phyloP scores from a whole-genome alignment of 2,797 vertebrate genomes.

The Cetoscarus ocellatus region DNA sequence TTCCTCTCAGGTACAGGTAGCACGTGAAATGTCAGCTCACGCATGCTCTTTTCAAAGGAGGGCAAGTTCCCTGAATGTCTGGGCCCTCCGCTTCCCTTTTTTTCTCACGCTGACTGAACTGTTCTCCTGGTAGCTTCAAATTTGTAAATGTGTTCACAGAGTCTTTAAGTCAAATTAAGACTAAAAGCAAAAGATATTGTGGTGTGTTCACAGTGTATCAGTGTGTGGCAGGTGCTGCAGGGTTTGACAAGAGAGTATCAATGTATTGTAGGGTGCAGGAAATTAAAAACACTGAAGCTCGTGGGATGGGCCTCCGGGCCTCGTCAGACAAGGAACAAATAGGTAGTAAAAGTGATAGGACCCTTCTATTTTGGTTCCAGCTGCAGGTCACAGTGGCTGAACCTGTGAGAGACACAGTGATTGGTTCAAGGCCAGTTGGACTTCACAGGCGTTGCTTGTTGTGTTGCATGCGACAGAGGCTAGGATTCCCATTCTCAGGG shows the following conservation, averaged over 20 bases:
- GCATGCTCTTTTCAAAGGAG: slow-evolving; percentile 34
- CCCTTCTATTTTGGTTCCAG: slow-evolving; percentile 24
- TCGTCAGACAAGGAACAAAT: slow-evolving; percentile 5
- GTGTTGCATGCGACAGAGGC: slow-evolving; percentile 25
- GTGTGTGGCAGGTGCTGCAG: slow-evolving; percentile 21
- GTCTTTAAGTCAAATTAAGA: slow-evolving; percentile 8
- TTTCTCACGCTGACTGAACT: slow-evolving; percentile 33
- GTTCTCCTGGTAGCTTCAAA: neutral
- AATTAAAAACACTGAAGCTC: slow-evolving; percentile 34
- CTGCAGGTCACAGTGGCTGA: slow-evolving; percentile 4
- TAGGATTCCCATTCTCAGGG: slow-evolving; percentile 63
- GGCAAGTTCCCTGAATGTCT: slow-evolving; percentile 17
- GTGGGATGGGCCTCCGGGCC: slow-evolving; percentile 16
- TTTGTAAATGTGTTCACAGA: neutral
- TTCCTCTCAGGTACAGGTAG: slow-evolving; percentile 58
- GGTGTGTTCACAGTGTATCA: slow-evolving; percentile 30
- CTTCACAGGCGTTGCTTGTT: slow-evolving; percentile 3
- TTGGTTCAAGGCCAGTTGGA: slow-evolving; percentile 15
- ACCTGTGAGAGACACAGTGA: slow-evolving; percentile 19
- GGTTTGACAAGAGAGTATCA: slow-evolving; percentile 42
- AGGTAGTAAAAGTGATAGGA: neutral
- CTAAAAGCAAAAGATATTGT: slow-evolving; percentile 9
- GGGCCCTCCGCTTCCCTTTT: slow-evolving; percentile 5
- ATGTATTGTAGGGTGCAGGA: slow-evolving; percentile 38
- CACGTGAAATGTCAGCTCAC: slow-evolving; percentile 62